Base-by-base conservation (phyloP, 2,113 vertebrate species). In the Nothobranchius kuhntae region DNA sequence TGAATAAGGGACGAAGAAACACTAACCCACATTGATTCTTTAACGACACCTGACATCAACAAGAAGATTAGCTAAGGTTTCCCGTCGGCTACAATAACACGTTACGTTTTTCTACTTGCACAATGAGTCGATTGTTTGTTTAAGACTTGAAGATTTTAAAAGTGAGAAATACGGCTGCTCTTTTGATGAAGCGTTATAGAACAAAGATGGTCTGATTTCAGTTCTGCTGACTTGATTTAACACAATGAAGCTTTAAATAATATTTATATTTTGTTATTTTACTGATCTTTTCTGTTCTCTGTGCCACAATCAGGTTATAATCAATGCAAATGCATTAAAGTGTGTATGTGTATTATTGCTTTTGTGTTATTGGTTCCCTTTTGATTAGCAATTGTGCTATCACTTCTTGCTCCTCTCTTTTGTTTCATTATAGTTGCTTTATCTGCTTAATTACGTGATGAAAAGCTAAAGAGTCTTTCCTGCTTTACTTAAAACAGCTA, bases 41-140 rank as follows among this genome's bases (percentile, higher is more conserved):
- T 63, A 86, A 81, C 73, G 72, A 78, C 65, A 73, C 38, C 70
- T 67, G 72, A 82, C 67, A 71, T 71, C 64, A 78, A 65, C 60
- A 68, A 78, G 77, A 78, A 66, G 53, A 75, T 61, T 63, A 50
- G 44, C 72, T 80, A 68, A 65, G 77, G 63, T 55, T 86, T 73
- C 8, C 65, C 61, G 72, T 83, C 9, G n/a, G 57, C 88, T 88
- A 87, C 68, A 52, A 45, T 73, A 47, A 78, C 82, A 84, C 86
- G 65, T 78, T 82, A 56, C 89, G 84, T 76, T 77, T 74, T 81
- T 17, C 73, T 86, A 79, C 65, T 71, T 12, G 77, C 70, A 57
- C 76, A 64, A 68, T 62, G 65, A 51, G 81, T 77, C 63, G 68
- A 50, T 77, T 57, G 51, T 77, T 67, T 62, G 57, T 64, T 10